Evolutionary conservation across 2,888 invertebrate species (phyloP).

Genomic region (Andrena hattorfiana): DNA sequence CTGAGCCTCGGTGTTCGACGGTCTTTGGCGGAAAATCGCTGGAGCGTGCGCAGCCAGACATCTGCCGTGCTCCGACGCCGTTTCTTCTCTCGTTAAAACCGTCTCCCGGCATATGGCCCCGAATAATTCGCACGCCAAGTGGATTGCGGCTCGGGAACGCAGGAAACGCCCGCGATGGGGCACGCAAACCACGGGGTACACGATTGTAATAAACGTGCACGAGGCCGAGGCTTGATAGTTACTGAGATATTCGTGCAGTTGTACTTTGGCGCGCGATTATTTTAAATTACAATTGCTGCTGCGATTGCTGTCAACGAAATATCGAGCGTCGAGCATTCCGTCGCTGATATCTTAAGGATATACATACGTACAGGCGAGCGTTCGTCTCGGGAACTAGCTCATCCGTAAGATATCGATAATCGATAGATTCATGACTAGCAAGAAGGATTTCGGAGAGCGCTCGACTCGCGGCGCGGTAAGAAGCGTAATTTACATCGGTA

Average conservation of each 20-base stretch:
- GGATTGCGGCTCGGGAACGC: neutral
- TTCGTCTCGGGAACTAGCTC: neutral
- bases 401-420: neutral
- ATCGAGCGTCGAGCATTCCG: too few relatives aligned
- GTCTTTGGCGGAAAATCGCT: slow-evolving; percentile 71
- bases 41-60: slow-evolving; percentile 71
- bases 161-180: neutral
- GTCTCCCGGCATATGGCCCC: slow-evolving; percentile 18
- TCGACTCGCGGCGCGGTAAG: neutral
- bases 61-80: slow-evolving; percentile 65
- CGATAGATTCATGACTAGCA: neutral
- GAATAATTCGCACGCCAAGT: slow-evolving; percentile 36
- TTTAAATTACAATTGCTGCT: too few relatives aligned
- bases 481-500: slow-evolving; percentile 21
- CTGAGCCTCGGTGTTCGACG: slow-evolving; percentile 63
- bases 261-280: too few relatives aligned
- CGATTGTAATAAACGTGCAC: too few relatives aligned
- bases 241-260: too few relatives aligned
- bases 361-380: too few relatives aligned
- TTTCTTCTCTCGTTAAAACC: slow-evolving; percentile 11
- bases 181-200: too few relatives aligned
- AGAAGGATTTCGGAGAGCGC: neutral
- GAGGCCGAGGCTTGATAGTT: too few relatives aligned
- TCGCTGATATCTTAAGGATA: too few relatives aligned
- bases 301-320: too few relatives aligned